Evolutionary conservation across 2,113 vertebrate genomes (phyloP), one percentile per base, ranked within the genome.

Genomic region (Otus sunia): DNA sequence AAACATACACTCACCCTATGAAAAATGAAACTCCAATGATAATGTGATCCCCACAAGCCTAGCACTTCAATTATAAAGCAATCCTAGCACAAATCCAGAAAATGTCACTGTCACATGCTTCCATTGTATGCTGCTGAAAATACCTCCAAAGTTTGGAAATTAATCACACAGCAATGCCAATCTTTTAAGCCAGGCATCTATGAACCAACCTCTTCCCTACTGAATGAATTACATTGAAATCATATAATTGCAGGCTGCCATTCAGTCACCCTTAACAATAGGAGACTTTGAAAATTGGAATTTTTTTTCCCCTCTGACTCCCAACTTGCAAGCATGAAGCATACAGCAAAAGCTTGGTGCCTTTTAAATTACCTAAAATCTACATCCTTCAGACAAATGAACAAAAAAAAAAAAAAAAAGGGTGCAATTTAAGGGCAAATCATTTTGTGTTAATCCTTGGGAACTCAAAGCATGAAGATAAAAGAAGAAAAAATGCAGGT

Each of bases 181-280:
- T 97, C 96, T 97, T 97, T 97, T 95, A 97, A 97, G 88, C 66
- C 94, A 95, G 93, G 91, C 94, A 97, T 96, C 93, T 96, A 94
- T 93, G 94, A 96, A 95, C 95, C 94, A 94, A 62, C 91, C 91
- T 97, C 96, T 97, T 96, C 94, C 94, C 92, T 94, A 87, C 87
- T 78, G 92, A 97, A 80, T 77, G 93, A 95, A 95, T 94, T 83
- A 79, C 94, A 93, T 45, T 81, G 97, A 97, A 97, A 93, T 96
- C 97, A 95, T 97, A 74, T 98, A 97, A 97, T 97, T 98, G 96
- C 95, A 49, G 79, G 88, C 96, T 98, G 97, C 97, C 98, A 94
- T 81, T 92, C 95, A 81, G 96, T 98, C 98, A 97, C 97, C 97
- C 97, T 95, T 97, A 97, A 97, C 95, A 92, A 98, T 97, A 97